These are phyloP conservation scores for Callyntrura guangdongensis DNA, from an alignment of 2,888 invertebrate species.

Conservation along the genomic window DNA sequence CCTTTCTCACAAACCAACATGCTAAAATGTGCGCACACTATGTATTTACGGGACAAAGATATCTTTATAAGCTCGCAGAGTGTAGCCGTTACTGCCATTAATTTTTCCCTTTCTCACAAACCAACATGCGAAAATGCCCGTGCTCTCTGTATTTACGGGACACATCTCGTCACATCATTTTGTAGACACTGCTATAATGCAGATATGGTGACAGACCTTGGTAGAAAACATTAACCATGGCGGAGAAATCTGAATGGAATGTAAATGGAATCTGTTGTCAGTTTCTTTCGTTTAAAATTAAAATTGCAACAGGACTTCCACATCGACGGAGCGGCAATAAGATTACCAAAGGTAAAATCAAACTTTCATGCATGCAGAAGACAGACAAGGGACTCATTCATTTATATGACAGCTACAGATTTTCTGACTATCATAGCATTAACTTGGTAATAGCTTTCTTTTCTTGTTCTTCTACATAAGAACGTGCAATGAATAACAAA, in stretches of 20 bases:
- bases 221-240: neutral
- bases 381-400: constrained; percentile 12
- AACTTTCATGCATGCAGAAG: neutral
- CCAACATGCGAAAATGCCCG: too few species aligned
- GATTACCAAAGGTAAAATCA: neutral
- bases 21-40: too few species aligned
- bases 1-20: neutral
- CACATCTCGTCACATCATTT: too few species aligned
- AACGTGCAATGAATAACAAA: neutral
- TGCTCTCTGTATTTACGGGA: too few species aligned
- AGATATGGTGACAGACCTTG: neutral
- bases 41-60: too few species aligned
- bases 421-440: neutral
- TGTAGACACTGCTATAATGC: too few species aligned
- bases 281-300: neutral
- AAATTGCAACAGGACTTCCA: neutral
- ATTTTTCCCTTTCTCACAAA: neutral
- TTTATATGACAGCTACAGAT: constrained; percentile 39
- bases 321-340: neutral
- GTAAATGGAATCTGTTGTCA: neutral
- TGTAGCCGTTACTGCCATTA: too few species aligned
- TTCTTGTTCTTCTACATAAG: neutral
- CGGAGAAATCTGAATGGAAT: neutral
- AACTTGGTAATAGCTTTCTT: neutral
- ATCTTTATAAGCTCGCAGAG: too few species aligned